Evolutionary conservation across 2,113 vertebrate genomes (phyloP).

Genomic region (Bufo bufo): DNA sequence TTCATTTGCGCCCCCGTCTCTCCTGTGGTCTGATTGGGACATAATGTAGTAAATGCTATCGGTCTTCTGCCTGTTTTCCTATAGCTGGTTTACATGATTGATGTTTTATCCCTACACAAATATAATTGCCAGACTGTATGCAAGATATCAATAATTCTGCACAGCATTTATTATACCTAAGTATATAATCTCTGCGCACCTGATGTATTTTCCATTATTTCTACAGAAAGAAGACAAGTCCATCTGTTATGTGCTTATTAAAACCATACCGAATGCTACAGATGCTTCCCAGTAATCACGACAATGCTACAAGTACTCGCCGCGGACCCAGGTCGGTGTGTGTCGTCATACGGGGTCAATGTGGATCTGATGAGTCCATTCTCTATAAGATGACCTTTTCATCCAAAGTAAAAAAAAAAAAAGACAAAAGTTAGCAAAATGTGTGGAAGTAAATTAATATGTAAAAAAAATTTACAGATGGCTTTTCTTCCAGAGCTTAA

Average conservation of each 20-base stretch:
- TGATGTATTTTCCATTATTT: constrained; percentile 40
- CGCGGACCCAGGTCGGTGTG: constrained; percentile 60
- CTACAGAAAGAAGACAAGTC: constrained; percentile 1
- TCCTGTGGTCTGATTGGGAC: constrained; percentile 13
- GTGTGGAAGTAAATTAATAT: constrained; percentile 76
- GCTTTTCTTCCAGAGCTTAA: constrained; percentile 63
- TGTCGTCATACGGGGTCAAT: constrained; percentile 68
- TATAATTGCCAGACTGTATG: constrained; percentile 14
- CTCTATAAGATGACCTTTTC: constrained; percentile 75
- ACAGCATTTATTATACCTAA: constrained; percentile 36
- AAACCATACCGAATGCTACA: constrained; percentile 9
- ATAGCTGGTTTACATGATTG: constrained; percentile 8
- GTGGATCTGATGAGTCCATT: constrained; percentile 69
- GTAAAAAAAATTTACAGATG: constrained; percentile 67
- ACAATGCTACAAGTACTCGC: constrained; percentile 58
- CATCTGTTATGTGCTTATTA: constrained; percentile 40
- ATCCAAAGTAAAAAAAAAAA: constrained; percentile 64
- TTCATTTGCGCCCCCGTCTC: neutral
- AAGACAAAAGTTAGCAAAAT: constrained; percentile 78
- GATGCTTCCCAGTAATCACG: constrained; percentile 60
- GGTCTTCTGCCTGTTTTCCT: constrained; percentile 11
- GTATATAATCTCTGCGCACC: constrained; percentile 23
- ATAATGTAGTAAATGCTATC: neutral
- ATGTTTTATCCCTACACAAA: constrained; percentile 7
- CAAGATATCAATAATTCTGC: constrained; percentile 35